Evolutionary conservation across 2,797 vertebrate species (phyloP), one percentile per base, ranked within the genome.

Genomic region (Scarus forsteni): DNA sequence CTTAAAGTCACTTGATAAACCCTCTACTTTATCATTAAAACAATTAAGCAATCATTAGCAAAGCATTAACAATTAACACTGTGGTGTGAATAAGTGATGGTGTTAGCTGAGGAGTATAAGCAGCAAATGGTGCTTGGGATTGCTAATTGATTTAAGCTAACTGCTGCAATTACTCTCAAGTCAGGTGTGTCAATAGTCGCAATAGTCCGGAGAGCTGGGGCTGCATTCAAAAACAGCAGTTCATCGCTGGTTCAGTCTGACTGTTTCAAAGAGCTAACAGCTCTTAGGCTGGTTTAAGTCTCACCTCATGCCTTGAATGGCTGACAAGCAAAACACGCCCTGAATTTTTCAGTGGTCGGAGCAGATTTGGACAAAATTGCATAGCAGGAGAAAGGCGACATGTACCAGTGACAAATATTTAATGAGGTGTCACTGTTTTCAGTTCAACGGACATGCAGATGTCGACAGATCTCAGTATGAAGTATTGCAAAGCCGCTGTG

Each of bases 131-230:
- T 77, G 92, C 93, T 83, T 87, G 87, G 79, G 89, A 94, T 92
- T 92, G 87, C 77, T 85, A 89, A 93, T 93, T 92, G 83, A 89
- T 91, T 93, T 88, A 89, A 85, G 85, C 87, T 90, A 94, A 95
- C 86, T 75, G 84, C 79, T 63, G 86, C 69, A 84, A 92, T 92
- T 89, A 85, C 73, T 88, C 72, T 60, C 53, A 70, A 74, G 79
- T 75, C 80, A 87, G 75, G 73, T 73, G 83, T 69, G 82, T 86
- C 86, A 71, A 77, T 83, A 80, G 77, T 82, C 45, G 85, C 86
- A 71, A 77, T 83, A 80, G 77, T 82, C 45, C 51, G 10, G 57
- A 48, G 11, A 45, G 11, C 48, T 15, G 60, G 54, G 55, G 63
- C 7, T 69, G 70, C 66, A 67, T 65, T 62, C 60, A 35, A 18